Evolutionary conservation across 2,797 vertebrate species (phyloP).

Genomic region (Carcharodon carcharias): DNA sequence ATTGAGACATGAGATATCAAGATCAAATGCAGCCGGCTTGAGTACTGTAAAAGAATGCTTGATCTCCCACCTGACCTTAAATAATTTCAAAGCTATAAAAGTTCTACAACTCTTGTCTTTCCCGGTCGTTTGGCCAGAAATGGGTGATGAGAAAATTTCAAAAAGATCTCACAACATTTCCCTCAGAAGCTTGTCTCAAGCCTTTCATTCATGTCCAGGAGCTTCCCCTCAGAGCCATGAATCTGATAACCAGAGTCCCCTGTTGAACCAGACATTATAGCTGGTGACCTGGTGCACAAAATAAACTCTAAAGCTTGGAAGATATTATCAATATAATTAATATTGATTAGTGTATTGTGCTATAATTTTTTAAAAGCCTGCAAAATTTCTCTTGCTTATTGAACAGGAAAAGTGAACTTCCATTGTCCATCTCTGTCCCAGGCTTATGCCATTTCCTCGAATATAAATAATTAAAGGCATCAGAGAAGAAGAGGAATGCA

Average conservation of each 20-base stretch:
- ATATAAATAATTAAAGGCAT: not conserved
- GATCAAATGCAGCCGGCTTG: not conserved
- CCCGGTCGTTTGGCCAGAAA: not conserved
- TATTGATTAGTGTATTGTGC: not conserved
- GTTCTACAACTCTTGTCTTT: not conserved
- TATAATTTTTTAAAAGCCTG: not conserved
- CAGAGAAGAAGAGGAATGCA: not conserved
- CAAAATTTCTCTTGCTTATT: not conserved
- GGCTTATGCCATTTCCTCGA: not conserved
- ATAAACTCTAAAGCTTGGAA: not conserved
- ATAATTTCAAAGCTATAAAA: not conserved
- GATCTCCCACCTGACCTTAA: not conserved
- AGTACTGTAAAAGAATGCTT: not conserved
- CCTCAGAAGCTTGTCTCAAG: not conserved
- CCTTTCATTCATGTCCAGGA: not conserved
- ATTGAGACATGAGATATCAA: not conserved
- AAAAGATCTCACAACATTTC: not conserved
- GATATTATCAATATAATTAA: not conserved
- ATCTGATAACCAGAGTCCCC: not conserved
- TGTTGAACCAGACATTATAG: not conserved
- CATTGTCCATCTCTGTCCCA: not conserved
- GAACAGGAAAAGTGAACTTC: not conserved
- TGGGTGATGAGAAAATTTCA: not conserved
- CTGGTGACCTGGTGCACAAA: not conserved
- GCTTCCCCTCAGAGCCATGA: too few relatives aligned